Percentiles rank a stretch among this genome's conserved stretches.
Evolutionary conservation across 2,797 vertebrate genomes (phyloP).

Genomic region (Sebastes alutus): DNA sequence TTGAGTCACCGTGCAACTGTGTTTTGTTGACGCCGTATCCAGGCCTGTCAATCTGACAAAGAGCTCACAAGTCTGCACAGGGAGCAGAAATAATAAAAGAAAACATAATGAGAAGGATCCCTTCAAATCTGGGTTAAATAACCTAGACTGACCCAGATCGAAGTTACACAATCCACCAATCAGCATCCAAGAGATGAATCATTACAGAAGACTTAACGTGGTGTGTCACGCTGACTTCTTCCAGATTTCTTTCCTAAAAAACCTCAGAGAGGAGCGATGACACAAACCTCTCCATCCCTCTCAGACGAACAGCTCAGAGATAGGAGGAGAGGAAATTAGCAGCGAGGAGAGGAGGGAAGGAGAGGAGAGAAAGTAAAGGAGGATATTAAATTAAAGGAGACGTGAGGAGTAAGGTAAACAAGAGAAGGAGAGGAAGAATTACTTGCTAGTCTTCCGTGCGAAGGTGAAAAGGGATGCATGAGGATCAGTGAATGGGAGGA

Average conservation of each 20-base stretch:
- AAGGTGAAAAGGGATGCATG: not conserved
- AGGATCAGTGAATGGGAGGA: not conserved
- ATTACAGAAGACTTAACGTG: not conserved
- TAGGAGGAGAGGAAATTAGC: not conserved
- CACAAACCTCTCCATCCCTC: not conserved
- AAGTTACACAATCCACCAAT: conserved; percentile 42
- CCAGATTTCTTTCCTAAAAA: conserved; percentile 15
- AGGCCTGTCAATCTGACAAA: conserved; percentile 22
- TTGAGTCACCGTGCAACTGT: conserved; percentile 33
- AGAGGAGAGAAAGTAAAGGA: not conserved
- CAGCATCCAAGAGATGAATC: conserved; percentile 44
- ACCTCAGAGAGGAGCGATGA: not conserved
- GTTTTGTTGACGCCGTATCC: conserved; percentile 54
- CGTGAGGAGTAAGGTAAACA: no score
- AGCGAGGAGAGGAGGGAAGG: not conserved
- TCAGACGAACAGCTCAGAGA: not conserved
- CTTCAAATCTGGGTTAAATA: conserved; percentile 41
- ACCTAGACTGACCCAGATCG: conserved; percentile 40
- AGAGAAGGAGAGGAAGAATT: not conserved
- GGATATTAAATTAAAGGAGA: not conserved
- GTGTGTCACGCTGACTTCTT: not conserved
- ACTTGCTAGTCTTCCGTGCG: no score
- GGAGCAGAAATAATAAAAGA: conserved; percentile 9
- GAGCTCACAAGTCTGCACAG: conserved; percentile 26
- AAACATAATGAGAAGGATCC: not conserved